A percentile compares a stretch with the other conserved stretches of the same genome.
Evolutionary conservation across 2,797 vertebrate genomes (phyloP).

Genomic region (Sebastes hopkinsi): DNA sequence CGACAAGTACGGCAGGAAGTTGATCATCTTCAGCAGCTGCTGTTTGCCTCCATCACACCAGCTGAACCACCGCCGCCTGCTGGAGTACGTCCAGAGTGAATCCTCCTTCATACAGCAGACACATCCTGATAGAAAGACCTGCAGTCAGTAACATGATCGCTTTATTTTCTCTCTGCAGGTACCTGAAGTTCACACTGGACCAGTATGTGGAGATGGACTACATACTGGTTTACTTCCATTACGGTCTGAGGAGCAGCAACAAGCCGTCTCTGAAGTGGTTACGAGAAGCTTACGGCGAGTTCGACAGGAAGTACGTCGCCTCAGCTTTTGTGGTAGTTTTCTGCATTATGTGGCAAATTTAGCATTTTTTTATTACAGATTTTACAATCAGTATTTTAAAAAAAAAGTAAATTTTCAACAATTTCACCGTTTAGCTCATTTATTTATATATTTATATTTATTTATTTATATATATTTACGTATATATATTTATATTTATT

Average conservation of each 20-base stretch:
- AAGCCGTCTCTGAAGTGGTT: slow-evolving; percentile 89
- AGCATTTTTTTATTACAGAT: no score
- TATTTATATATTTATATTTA: no score
- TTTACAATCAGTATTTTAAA: no score
- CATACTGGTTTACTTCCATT: slow-evolving; percentile 88
- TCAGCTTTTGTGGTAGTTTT: no score
- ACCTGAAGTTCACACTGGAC: slow-evolving; percentile 87
- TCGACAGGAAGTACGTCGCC: slow-evolving; percentile 85
- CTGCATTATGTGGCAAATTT: no score
- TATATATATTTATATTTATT: no score
- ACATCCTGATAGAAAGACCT: neutral
- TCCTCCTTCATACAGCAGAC: neutral
- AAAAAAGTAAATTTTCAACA: no score
- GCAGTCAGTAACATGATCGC: neutral
- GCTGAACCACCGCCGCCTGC: slow-evolving; percentile 86
- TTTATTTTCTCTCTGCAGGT: slow-evolving; percentile 71
- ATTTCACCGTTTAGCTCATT: no score
- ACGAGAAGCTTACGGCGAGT: slow-evolving; percentile 85
- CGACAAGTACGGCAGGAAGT: slow-evolving; percentile 86
- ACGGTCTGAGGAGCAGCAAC: slow-evolving; percentile 87
- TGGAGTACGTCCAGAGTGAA: slow-evolving; percentile 80
- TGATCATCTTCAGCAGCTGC: slow-evolving; percentile 90
- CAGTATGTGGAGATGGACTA: slow-evolving; percentile 90
- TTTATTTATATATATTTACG: no score
- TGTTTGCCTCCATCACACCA: slow-evolving; percentile 88